Base-by-base conservation (phyloP, 2,113 vertebrate genomes). In the Zeus faber region DNA sequence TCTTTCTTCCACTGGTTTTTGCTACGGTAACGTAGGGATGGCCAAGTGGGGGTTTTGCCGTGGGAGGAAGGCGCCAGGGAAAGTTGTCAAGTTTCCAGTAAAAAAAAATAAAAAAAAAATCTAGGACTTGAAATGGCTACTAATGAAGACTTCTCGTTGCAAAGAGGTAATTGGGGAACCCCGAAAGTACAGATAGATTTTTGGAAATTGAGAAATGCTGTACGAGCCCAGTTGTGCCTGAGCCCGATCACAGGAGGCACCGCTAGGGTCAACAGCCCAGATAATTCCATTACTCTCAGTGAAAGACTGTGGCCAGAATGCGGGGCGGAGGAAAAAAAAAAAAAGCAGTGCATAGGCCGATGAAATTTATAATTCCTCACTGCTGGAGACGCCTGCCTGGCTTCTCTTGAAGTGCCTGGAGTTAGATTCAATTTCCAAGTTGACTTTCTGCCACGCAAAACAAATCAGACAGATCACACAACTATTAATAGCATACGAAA, bases 401-500 rank as follows among this genome's bases (percentile, higher is more conserved):
- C 65, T 49, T 39, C 61, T 68, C 62, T 75, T 61, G 44, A 79
- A 71, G 61, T 17, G 57, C 54, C 18, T 68, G 64, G 39, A 44
- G 37, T 58, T 54, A 37, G 71, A 29, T 52, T 79, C 56, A 52
- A 18, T 62, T 84, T 81, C 66, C 54, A 56, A 66, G 68, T 66
- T 64, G 56, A 79, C 54, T 81, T 72, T 63, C 72, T 52, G 60
- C 77, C 76, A 78, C 76, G 72, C 65, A 58, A 77, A 85, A 81
- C 70, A 66, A 66, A 85, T 84, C 77, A 76, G 63, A 82, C 52
- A 49, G 58, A 76, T 77, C 67, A 27, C 6, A 10, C 53, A 24
- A 2, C 71, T 87, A 84, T 62, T 79, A 85, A 86, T 80, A 86
- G 74, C 49, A 70, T 21, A 2, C 62, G 65, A 53, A 57, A 73